These are phyloP conservation scores for Centropristis striata DNA, from an alignment of 2,113 vertebrate genomes.

Conservation along the genomic window DNA sequence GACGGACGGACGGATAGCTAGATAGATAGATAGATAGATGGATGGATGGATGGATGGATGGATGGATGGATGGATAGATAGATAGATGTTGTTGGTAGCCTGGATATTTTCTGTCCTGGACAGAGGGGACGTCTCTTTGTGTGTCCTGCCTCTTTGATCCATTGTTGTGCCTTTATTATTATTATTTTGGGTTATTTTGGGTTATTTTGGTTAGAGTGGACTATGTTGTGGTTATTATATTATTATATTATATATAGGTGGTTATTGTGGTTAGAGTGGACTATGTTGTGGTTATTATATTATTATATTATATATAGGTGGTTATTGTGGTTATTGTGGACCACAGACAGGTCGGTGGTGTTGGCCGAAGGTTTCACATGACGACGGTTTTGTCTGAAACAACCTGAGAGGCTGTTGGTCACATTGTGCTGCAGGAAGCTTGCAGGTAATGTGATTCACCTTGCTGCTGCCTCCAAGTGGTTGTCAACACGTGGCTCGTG, in stretches of 20 bases:
- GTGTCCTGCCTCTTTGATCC: conserved; percentile 40
- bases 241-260: too few relatives aligned
- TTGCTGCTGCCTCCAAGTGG: conserved; percentile 51
- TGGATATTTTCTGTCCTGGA: background rate
- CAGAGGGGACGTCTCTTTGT: conserved; percentile 6
- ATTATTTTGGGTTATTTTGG: too few relatives aligned
- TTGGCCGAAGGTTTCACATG: conserved; percentile 51
- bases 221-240: too few relatives aligned
- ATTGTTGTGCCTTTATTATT: too few relatives aligned
- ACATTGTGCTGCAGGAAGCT: conserved; percentile 47
- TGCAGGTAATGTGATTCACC: conserved; percentile 67
- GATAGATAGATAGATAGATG: background rate
- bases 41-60: too few relatives aligned
- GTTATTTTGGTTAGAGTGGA: too few relatives aligned
- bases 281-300: too few relatives aligned
- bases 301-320: too few relatives aligned
- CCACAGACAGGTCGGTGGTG: background rate
- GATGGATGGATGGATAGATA: background rate
- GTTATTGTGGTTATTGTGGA: conserved; percentile 28
- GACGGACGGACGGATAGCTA: background rate
- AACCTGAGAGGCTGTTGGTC: conserved; percentile 23
- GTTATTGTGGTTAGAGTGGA: too few relatives aligned
- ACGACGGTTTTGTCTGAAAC: conserved; percentile 50
- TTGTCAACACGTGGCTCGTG: conserved; percentile 8
- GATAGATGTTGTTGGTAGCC: too few relatives aligned